phyloP scores from a whole-genome alignment of 2,797 vertebrate species.

The Propithecus perrieri region DNA sequence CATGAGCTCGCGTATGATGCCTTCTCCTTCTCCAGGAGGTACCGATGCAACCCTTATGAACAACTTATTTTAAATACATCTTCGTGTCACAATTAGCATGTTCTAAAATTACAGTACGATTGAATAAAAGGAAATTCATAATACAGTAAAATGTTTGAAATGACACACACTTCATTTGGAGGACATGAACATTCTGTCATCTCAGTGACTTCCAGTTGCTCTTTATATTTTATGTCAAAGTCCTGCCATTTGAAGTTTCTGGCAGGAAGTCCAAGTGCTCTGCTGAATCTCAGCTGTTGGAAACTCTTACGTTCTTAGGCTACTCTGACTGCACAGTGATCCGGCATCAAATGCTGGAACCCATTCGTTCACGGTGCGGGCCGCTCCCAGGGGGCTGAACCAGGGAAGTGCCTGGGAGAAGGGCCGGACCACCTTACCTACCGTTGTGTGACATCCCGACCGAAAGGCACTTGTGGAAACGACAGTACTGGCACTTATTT shows the following conservation, averaged over 20 bases:
- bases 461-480: slow-evolving; percentile 99
- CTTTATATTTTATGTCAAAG: not conserved
- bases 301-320: not conserved
- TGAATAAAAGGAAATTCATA: too few relatives aligned
- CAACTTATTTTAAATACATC: not conserved
- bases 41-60: accelerated
- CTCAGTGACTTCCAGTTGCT: not conserved
- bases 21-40: not conserved
- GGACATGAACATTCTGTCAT: accelerated
- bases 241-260: not conserved
- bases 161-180: accelerated
- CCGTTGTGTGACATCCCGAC: slow-evolving; percentile 99
- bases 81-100: accelerated
- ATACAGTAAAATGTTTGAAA: accelerated
- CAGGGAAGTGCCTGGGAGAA: accelerated
- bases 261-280: accelerated
- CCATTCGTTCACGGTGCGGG: accelerated
- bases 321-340: not conserved
- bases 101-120: not conserved
- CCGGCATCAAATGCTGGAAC: accelerated
- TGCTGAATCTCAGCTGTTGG: accelerated
- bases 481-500: slow-evolving; percentile 99
- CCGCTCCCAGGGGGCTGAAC: accelerated
- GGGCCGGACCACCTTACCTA: slow-evolving; percentile 84
- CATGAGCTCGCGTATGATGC: accelerated